Evolutionary conservation across 2,888 invertebrate species (phyloP).

Genomic region (Dorcus parallelipipedus): DNA sequence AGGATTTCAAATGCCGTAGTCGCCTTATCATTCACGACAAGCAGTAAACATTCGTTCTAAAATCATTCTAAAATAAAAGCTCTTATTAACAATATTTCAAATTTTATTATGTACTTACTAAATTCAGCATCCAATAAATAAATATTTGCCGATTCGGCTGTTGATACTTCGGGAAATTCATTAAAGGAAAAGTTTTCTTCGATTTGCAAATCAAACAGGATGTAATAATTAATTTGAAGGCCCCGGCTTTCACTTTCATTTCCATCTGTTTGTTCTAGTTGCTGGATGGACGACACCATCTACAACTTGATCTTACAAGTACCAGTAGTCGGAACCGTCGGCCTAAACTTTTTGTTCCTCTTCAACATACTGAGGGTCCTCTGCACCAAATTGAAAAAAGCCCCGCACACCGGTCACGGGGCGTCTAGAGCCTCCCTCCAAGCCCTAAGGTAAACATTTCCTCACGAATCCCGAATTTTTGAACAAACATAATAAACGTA

Average conservation of each 20-base stretch:
- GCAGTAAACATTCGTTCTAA: too few relatives aligned
- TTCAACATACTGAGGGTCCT: slow-evolving; percentile 88
- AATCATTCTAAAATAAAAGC: too few relatives aligned
- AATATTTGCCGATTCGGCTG: too few relatives aligned
- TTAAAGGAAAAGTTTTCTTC: too few relatives aligned
- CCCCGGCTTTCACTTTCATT: background rate
- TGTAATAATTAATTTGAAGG: background rate
- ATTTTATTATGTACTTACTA: too few relatives aligned
- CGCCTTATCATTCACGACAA: too few relatives aligned
- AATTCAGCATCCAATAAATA: too few relatives aligned
- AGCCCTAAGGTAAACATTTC: slow-evolving; percentile 60
- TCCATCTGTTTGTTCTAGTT: slow-evolving; percentile 35
- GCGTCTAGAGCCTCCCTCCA: slow-evolving; percentile 72
- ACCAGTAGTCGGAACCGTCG: slow-evolving; percentile 75
- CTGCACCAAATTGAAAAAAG: slow-evolving; percentile 74
- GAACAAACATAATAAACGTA: background rate
- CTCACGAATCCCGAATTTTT: too few relatives aligned
- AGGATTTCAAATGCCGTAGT: too few relatives aligned
- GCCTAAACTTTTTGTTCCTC: slow-evolving; percentile 79
- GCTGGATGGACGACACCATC: slow-evolving; percentile 57
- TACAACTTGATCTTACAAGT: slow-evolving; percentile 73
- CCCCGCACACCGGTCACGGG: slow-evolving; percentile 58
- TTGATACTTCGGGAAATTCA: too few relatives aligned
- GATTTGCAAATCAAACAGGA: too few relatives aligned
- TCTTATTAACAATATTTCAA: too few relatives aligned